Base-by-base conservation (phyloP, 2,888 invertebrate genomes). In the Diarsia brunnea region DNA sequence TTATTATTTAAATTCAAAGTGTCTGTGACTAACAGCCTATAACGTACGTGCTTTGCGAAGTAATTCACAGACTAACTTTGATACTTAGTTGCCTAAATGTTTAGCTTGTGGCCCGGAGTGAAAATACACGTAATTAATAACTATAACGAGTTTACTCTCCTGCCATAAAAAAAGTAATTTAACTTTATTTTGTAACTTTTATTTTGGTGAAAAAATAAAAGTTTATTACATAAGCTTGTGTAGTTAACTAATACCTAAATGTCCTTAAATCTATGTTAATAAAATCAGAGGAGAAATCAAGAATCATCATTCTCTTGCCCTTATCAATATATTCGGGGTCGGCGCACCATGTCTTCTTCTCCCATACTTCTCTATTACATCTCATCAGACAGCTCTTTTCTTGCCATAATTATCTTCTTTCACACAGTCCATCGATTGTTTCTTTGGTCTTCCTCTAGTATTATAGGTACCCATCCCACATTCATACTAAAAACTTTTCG, bases 1-100 rank as follows among this genome's bases (percentile, higher is more conserved):
- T 91, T 91, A 94, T 93, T 95, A 94, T 94, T 95, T 91, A 94
- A 94, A 93, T 93, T 93, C 90, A 90, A 90, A 89, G 87, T 90
- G 93, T 92, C 89, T 93, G 92, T 94, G 93, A 93, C 93, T 91
- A 92, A 93, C 90, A 88, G 88, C 87, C 90, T 87, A 88, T 87
- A 86, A 85, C 79, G 90, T 88, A 91, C 92, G 92, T 91, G 92
- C 87, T 88, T 87, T 69, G 88, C 78, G 74, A 81, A 82, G 74
- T 83, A 82, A 86, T 72, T 83, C 71, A 79, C 79, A 67, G 78
- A 79, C 84, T 79, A 88, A 87, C 87, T 89, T 88, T 81, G 87
- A 87, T 84, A 89, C 87, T 84, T 82, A 79, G 87, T 82, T 65
- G 73, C 78, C 68, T 65, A 78, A 89, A 87, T 81, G 66, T 80